These are phyloP conservation scores for Ctenodactylus gundi DNA, from an alignment of 2,113 vertebrate genomes.

Conservation along the genomic window DNA sequence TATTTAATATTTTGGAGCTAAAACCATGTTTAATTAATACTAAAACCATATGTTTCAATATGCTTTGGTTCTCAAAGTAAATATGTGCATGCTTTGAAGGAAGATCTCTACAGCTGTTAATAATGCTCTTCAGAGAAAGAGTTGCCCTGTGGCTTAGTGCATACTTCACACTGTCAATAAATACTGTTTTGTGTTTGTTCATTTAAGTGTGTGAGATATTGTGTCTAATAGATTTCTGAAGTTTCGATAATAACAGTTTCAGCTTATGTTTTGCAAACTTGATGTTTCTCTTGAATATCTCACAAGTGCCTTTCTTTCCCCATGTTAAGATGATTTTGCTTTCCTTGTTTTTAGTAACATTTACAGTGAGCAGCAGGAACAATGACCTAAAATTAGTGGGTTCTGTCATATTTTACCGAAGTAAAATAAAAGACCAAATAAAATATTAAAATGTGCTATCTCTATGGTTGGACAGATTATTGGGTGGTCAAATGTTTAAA, in stretches of 20 bases:
- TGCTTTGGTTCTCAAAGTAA: not conserved
- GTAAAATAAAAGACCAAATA: not conserved
- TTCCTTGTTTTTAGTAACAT: not conserved
- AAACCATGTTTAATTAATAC: not conserved
- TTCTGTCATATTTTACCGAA: not conserved
- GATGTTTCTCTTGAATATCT: not conserved
- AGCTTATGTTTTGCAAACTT: not conserved
- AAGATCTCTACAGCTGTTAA: not conserved
- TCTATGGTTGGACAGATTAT: not conserved
- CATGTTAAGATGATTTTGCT: not conserved
- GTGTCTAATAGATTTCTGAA: not conserved
- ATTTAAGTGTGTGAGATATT: not conserved
- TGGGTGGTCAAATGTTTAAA: not conserved
- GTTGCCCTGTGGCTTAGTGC: not conserved
- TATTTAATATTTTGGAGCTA: not conserved
- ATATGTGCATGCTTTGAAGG: not conserved
- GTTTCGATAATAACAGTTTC: not conserved
- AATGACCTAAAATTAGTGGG: not conserved
- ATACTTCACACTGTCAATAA: not conserved
- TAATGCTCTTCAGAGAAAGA: not conserved
- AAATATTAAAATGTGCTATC: not conserved
- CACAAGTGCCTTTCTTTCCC: not conserved
- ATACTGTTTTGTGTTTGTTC: not conserved
- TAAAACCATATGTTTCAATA: not conserved
- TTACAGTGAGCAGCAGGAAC: accelerated